phyloP scores from a whole-genome alignment of 2,113 vertebrate species.

The Nycticryphes semicollaris region DNA sequence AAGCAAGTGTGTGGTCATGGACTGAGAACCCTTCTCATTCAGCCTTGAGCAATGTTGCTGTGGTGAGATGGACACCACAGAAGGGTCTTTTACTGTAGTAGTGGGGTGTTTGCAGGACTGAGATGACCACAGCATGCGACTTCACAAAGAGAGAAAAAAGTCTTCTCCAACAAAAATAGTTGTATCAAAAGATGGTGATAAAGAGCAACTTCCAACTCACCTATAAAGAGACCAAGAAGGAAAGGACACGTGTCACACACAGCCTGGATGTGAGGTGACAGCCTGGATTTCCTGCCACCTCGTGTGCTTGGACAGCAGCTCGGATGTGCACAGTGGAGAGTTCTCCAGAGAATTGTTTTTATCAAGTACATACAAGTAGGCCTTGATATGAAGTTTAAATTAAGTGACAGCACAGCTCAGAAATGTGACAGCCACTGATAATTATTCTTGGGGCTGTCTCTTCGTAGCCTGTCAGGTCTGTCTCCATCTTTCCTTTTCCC shows the following conservation, averaged over 20 bases:
- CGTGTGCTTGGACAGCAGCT: not conserved
- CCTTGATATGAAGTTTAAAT: not conserved
- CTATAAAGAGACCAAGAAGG: not conserved
- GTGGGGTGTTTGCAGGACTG: no score
- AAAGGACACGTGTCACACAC: not conserved
- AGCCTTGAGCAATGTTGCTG: not conserved
- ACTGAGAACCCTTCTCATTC: not conserved
- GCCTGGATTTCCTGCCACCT: not conserved
- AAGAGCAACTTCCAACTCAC: not conserved
- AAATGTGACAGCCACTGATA: not conserved
- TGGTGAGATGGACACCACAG: not conserved
- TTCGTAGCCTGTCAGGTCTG: not conserved
- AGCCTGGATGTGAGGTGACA: not conserved
- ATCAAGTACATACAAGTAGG: not conserved
- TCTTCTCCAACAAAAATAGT: no score
- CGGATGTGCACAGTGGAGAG: accelerated
- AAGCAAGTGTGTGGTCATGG: not conserved
- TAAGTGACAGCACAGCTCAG: not conserved
- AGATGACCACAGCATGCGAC: no score
- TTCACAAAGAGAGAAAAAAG: no score
- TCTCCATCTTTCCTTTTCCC: not conserved
- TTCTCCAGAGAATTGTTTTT: not conserved
- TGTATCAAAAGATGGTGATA: not conserved
- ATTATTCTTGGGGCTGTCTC: not conserved
- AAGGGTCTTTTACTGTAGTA: not conserved